A percentile compares a stretch with the other conserved stretches of the same genome.
phyloP scores from a whole-genome alignment of 2,113 vertebrate genomes.

The Hyperopisus bebe region DNA sequence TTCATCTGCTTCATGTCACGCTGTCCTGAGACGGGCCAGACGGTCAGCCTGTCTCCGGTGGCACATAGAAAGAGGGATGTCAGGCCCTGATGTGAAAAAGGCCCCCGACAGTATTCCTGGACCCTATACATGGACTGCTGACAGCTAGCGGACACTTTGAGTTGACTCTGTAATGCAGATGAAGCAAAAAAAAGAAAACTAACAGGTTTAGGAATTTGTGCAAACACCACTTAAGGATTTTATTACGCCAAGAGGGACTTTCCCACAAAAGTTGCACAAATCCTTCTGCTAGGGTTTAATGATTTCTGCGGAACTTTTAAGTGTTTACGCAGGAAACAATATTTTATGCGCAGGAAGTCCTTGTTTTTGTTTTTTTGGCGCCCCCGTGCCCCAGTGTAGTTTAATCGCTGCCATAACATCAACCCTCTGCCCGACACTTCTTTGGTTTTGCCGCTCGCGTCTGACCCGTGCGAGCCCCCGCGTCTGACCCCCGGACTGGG shows the following conservation, averaged over 20 bases:
- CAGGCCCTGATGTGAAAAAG: neutral
- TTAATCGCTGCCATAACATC: constrained; percentile 34
- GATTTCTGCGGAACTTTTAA: constrained; percentile 35
- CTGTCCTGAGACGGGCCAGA: neutral
- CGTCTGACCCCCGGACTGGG: neutral
- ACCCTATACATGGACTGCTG: neutral
- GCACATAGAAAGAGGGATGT: neutral
- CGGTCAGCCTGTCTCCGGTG: neutral
- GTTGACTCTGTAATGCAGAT: constrained; percentile 16
- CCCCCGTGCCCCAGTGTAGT: constrained; percentile 41
- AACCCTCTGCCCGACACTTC: constrained; percentile 43
- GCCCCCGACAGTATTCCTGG: neutral
- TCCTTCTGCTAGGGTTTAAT: constrained; percentile 30
- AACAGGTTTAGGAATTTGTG: constrained; percentile 30
- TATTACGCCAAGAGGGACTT: constrained; percentile 44
- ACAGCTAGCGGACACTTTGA: neutral
- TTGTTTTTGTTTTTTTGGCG: constrained; percentile 33
- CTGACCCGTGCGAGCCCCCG: neutral
- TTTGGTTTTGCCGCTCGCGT: constrained; percentile 12
- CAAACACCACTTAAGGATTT: constrained; percentile 47
- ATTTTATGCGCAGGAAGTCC: constrained; percentile 53
- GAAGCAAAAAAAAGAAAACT: constrained; percentile 26
- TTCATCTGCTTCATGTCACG: neutral
- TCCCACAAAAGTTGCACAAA: constrained; percentile 33
- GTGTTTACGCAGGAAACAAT: constrained; percentile 49